Percentiles rank a stretch among this genome's conserved stretches.
These are phyloP conservation scores for Phaethornis superciliosus DNA, from an alignment of 2,113 vertebrate species.

Conservation along the genomic window DNA sequence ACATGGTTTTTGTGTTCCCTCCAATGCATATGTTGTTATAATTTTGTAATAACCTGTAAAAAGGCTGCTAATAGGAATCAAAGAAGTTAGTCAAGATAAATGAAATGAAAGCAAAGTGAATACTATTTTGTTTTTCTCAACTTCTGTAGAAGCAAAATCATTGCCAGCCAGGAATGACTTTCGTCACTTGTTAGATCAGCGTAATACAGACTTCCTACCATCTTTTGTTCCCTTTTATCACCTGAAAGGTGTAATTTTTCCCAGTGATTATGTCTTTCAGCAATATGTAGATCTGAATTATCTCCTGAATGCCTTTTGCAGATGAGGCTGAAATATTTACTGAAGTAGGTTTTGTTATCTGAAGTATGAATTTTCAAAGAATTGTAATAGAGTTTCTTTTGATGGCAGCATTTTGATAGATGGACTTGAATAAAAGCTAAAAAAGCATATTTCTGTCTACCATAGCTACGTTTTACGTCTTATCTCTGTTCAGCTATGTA, in stretches of 20 bases:
- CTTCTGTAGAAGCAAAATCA: not conserved
- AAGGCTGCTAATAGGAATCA: not conserved
- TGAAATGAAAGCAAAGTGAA: not conserved
- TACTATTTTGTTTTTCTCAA: not conserved
- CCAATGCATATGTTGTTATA: not conserved
- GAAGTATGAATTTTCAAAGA: not conserved
- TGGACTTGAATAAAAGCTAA: not conserved
- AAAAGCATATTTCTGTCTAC: not conserved
- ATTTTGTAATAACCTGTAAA: not conserved
- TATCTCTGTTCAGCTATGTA: not conserved
- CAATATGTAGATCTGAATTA: not conserved
- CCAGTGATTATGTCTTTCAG: not conserved
- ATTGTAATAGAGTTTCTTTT: not conserved
- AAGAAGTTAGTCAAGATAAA: not conserved
- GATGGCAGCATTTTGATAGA: not conserved
- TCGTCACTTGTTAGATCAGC: accelerated
- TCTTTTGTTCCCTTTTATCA: not conserved
- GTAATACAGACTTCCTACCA: not conserved
- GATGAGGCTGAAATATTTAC: not conserved
- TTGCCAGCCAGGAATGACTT: not conserved
- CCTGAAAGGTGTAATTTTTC: not conserved
- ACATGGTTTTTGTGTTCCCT: not conserved
- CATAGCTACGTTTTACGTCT: not conserved
- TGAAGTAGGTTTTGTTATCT: not conserved
- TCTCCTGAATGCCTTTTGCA: not conserved